Conservation (phyloP, 2,797 vertebrate species). For the Falco concolor region DNA sequence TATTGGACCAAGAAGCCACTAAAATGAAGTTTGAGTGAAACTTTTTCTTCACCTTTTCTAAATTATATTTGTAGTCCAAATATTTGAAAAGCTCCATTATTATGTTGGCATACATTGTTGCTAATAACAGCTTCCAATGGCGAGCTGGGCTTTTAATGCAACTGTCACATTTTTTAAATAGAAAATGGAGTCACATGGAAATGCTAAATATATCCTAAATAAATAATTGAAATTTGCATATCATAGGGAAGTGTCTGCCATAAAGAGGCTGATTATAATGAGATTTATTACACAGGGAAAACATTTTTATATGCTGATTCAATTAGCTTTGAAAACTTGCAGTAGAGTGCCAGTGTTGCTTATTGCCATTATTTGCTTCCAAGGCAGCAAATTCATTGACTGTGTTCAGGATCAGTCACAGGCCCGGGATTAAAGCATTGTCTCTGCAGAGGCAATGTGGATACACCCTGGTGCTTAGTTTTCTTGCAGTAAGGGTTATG, state of each 20-base stretch:
- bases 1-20: not conserved
- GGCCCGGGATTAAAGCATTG: not conserved
- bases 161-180: not conserved
- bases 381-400: not conserved
- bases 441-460: not conserved
- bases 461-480: not conserved
- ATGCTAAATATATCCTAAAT: slow-evolving; percentile 42
- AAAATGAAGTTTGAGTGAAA: not conserved
- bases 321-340: slow-evolving; percentile 57
- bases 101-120: not conserved
- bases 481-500: not conserved
- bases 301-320: slow-evolving; percentile 49
- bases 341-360: not conserved
- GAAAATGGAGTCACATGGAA: slow-evolving; percentile 17
- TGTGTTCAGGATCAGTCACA: not conserved
- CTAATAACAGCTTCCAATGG: not conserved
- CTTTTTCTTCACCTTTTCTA: not conserved
- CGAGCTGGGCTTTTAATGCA: not conserved
- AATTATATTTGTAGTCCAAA: not conserved
- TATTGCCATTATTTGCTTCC: slow-evolving; percentile 2
- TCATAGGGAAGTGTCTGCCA: slow-evolving; percentile 11
- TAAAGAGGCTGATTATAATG: slow-evolving; percentile 28
- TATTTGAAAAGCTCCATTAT: not conserved
- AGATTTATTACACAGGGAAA: slow-evolving; percentile 51
- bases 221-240: slow-evolving; percentile 62